Evolutionary conservation across 2,797 vertebrate genomes (phyloP).

Genomic region (Harpagifer antarcticus): DNA sequence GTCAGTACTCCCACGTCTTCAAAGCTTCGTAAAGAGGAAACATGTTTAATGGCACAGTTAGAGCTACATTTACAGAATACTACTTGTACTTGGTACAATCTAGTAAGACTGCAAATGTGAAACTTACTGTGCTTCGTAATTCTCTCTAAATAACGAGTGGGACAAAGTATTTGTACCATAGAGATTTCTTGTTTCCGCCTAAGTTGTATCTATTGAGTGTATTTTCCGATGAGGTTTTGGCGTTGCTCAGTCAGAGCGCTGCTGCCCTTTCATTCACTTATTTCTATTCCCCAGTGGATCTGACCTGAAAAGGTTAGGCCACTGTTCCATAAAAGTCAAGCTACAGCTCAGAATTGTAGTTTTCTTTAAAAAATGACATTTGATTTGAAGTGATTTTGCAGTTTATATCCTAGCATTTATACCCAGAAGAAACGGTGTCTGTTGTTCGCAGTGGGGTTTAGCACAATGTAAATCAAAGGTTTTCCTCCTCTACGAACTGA

Average conservation of each 20-base stretch:
- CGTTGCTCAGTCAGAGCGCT: slow-evolving; percentile 36
- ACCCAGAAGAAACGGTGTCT: not conserved
- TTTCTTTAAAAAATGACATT: slow-evolving; percentile 47
- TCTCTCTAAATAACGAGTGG: not conserved
- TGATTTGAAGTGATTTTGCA: slow-evolving; percentile 3
- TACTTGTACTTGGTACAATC: too few species aligned
- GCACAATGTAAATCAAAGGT: slow-evolving; percentile 1
- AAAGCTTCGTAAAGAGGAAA: not conserved
- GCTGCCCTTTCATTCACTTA: slow-evolving; percentile 53
- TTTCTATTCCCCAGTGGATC: slow-evolving; percentile 40
- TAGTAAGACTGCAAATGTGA: too few species aligned
- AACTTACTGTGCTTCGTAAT: too few species aligned
- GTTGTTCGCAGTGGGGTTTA: not conserved
- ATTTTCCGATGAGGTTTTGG: slow-evolving; percentile 34
- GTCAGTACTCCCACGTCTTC: slow-evolving; percentile 6
- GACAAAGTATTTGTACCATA: not conserved
- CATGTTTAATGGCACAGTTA: not conserved
- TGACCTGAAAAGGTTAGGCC: slow-evolving; percentile 58
- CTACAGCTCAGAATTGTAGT: slow-evolving; percentile 33
- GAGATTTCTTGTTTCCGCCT: not conserved
- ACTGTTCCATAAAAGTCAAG: slow-evolving; percentile 54
- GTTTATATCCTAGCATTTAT: slow-evolving; percentile 1
- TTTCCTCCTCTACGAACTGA: slow-evolving; percentile 4
- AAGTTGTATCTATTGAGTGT: not conserved
- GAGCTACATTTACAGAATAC: too few species aligned